Conservation (phyloP, 2,113 vertebrate species). For the Plestiodon gilberti region DNA sequence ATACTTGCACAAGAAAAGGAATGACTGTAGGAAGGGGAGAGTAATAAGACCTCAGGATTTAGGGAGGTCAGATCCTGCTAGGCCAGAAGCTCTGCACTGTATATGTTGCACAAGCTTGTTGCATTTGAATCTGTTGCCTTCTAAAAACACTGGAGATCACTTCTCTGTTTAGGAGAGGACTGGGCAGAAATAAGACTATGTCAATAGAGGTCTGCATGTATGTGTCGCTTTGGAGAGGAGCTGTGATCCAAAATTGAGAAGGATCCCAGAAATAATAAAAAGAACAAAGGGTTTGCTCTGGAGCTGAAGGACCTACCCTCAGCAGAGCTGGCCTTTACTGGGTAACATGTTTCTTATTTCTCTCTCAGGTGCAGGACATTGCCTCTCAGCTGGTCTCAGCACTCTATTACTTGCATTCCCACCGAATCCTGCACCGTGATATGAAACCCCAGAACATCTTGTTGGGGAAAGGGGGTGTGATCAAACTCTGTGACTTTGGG, state of each 20-base stretch:
- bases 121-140: not conserved
- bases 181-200: not conserved
- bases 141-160: not conserved
- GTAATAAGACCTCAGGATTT: not conserved
- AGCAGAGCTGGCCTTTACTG: not conserved
- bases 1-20: not conserved
- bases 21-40: not conserved
- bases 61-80: not conserved
- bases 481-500: slow-evolving; percentile 99
- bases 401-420: slow-evolving; percentile 95
- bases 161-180: not conserved
- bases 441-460: slow-evolving; percentile 99
- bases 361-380: slow-evolving; percentile 83
- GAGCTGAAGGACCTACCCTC: not conserved
- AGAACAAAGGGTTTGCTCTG: not conserved
- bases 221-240: not conserved
- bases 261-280: not conserved
- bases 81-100: not conserved
- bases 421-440: slow-evolving; percentile 95
- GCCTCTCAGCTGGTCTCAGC: slow-evolving; percentile 96
- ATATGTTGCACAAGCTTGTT: not conserved
- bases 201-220: not conserved
- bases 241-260: not conserved
- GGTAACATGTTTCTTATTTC: not conserved
- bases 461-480: slow-evolving; percentile 87